These are phyloP conservation scores for Pseudochirops corinnae DNA, from an alignment of 2,797 vertebrate species.

Conservation along the genomic window DNA sequence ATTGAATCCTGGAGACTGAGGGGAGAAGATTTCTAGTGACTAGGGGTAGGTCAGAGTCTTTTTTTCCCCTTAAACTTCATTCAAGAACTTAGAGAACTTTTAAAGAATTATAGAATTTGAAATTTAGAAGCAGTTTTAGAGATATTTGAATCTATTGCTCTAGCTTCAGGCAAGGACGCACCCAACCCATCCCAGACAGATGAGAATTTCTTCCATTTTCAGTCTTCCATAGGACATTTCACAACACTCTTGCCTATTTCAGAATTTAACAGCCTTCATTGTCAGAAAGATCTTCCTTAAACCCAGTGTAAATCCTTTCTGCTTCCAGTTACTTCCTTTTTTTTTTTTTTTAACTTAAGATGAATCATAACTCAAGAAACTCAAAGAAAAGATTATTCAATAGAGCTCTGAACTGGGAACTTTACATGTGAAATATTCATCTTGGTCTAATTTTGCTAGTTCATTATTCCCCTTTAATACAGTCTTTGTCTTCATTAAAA, in stretches of 20 bases:
- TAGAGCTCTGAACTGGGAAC: neutral
- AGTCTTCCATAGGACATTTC: neutral
- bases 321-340: neutral
- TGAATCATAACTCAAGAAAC: neutral
- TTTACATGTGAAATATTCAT: neutral
- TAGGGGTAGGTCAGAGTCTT: neutral
- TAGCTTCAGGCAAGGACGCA: neutral
- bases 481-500: neutral
- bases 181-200: neutral
- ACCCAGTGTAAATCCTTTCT: neutral
- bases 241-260: neutral
- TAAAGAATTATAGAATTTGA: constrained; percentile 19
- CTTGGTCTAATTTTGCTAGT: neutral
- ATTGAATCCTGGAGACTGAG: neutral
- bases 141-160: neutral
- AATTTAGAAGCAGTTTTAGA: constrained; percentile 9
- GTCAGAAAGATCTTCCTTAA: neutral
- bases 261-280: neutral
- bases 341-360: neutral
- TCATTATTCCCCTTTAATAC: neutral
- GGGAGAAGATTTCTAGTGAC: neutral
- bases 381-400: neutral
- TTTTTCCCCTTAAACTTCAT: neutral
- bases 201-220: neutral
- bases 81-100: constrained; percentile 2